Conservation (phyloP, 2,888 invertebrate genomes). For the Nebria salina region DNA sequence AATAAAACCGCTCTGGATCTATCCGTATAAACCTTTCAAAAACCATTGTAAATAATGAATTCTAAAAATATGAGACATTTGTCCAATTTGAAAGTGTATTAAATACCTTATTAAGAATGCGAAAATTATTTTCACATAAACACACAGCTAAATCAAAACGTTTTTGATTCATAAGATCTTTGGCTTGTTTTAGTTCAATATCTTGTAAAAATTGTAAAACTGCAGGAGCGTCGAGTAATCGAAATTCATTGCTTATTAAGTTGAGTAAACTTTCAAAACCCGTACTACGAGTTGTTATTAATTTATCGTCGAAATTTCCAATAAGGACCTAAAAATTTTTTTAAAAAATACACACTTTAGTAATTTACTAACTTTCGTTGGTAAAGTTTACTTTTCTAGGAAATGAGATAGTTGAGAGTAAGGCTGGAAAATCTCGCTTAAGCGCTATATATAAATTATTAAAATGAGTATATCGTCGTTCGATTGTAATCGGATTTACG, state of each 20-base stretch:
- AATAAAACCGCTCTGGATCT: slow-evolving; percentile 74
- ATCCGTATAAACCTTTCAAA: slow-evolving; percentile 69
- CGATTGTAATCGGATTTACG: slow-evolving; percentile 71
- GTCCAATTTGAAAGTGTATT: neutral
- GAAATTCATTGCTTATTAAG: slow-evolving; percentile 66
- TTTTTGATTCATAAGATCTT: slow-evolving; percentile 67
- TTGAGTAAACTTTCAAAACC: slow-evolving; percentile 73
- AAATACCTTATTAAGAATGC: slow-evolving; percentile 69
- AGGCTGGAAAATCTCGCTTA: slow-evolving; percentile 68
- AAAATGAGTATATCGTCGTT: slow-evolving; percentile 79
- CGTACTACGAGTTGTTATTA: slow-evolving; percentile 72
- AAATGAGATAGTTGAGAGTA: slow-evolving; percentile 68
- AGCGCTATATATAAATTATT: slow-evolving; percentile 71
- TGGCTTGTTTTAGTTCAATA: slow-evolving; percentile 71
- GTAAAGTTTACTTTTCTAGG: slow-evolving; percentile 66
- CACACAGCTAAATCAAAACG: slow-evolving; percentile 71
- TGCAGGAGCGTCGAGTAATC: slow-evolving; percentile 68
- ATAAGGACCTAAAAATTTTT: slow-evolving; percentile 65
- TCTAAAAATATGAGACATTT: too few relatives aligned
- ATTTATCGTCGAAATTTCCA: slow-evolving; percentile 76
- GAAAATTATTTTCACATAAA: slow-evolving; percentile 74
- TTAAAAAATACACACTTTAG: too few relatives aligned
- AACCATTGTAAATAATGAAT: slow-evolving; percentile 51
- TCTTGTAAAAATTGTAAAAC: slow-evolving; percentile 74
- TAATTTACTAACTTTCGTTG: too few relatives aligned